Evolutionary conservation across 1,140 invertebrate genomes (phyloP).

Genomic region (Sitobion miscanthi): DNA sequence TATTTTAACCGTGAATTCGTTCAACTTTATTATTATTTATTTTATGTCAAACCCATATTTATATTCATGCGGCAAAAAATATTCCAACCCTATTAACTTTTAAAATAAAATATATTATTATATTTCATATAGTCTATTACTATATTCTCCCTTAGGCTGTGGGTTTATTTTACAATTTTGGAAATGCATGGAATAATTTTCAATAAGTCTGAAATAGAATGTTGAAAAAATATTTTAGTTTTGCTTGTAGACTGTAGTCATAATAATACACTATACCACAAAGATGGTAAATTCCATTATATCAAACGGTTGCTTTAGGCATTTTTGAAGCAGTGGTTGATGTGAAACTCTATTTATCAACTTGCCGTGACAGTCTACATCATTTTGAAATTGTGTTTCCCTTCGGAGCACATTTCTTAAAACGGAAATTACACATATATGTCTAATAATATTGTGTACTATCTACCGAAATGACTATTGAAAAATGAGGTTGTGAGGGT

Average conservation of each 20-base stretch:
- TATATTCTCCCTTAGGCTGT: background rate
- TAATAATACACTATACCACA: background rate
- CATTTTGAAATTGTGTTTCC: slow-evolving; percentile 14
- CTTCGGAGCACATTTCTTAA: background rate
- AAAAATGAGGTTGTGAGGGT: slow-evolving; percentile 33
- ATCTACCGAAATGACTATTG: slow-evolving; percentile 42
- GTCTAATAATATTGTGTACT: background rate
- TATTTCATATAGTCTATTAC: background rate
- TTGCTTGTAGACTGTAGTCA: background rate
- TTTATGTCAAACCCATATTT: background rate
- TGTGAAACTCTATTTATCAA: slow-evolving; percentile 34
- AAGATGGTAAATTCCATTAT: slow-evolving; percentile 23
- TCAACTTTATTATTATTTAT: background rate
- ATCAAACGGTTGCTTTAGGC: background rate
- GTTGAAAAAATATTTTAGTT: background rate
- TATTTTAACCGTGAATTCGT: background rate
- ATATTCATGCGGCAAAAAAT: background rate
- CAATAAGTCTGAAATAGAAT: background rate
- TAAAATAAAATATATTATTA: background rate
- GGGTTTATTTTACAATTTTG: background rate
- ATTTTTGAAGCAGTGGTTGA: background rate
- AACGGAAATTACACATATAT: slow-evolving; percentile 39
- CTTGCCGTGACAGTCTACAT: slow-evolving; percentile 16
- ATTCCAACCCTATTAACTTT: background rate
- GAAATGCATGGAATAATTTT: slow-evolving; percentile 5